A percentile compares a stretch with the other conserved stretches of the same genome.
Evolutionary conservation across 2,888 invertebrate genomes (phyloP).

Genomic region (Stenoptilia bipunctidactyla): DNA sequence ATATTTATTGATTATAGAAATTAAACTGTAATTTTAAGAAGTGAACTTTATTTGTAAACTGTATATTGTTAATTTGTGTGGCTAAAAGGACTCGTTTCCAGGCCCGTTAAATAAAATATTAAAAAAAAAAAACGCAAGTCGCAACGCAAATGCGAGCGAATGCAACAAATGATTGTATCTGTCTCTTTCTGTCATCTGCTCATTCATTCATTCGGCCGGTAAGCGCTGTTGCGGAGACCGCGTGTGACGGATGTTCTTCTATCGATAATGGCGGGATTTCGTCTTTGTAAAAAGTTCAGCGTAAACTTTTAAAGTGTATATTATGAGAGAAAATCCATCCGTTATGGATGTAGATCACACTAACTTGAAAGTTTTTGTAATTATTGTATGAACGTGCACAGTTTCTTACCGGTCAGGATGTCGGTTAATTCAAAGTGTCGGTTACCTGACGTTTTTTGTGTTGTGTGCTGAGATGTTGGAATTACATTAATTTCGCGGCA

Average conservation of each 20-base stretch:
- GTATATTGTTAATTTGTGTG: too few species aligned
- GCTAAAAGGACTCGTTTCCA: too few species aligned
- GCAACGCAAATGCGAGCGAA: too few species aligned
- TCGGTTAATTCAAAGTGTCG: conserved; percentile 70
- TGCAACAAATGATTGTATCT: too few species aligned
- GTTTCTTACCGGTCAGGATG: conserved; percentile 47
- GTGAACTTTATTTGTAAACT: too few species aligned
- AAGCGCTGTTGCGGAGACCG: conserved; percentile 23
- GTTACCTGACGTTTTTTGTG: conserved; percentile 72
- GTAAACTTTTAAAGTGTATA: conserved; percentile 39
- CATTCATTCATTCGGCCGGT: conserved; percentile 38
- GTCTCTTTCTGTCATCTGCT: conserved; percentile 8
- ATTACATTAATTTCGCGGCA: conserved; percentile 57
- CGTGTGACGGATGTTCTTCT: conserved; percentile 18
- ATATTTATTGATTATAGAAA: too few species aligned
- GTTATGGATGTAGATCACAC: neutral
- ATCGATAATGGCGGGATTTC: conserved; percentile 55
- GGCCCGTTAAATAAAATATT: too few species aligned
- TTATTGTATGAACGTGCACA: neutral
- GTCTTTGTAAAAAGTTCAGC: conserved; percentile 49
- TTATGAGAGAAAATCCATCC: neutral
- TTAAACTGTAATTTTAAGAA: too few species aligned
- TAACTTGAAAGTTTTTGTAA: neutral
- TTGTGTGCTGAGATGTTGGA: conserved; percentile 61
- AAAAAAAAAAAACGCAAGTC: too few species aligned